Evolutionary conservation across 2,797 vertebrate species (phyloP), one percentile per base, ranked within the genome.

Genomic region (Sebastes iracundus): DNA sequence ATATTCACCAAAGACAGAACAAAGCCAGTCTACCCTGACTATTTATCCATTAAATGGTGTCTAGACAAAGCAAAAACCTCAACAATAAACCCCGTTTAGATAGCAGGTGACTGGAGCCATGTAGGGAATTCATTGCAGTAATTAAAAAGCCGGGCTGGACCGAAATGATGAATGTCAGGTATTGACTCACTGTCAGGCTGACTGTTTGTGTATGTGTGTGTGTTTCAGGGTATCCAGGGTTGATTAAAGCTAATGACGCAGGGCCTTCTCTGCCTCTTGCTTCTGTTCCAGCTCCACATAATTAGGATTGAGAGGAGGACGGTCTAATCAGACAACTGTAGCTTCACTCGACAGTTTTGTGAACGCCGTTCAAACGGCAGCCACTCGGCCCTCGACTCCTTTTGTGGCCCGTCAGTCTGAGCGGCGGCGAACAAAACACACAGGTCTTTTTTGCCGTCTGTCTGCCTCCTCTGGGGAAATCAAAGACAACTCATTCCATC

Each of bases 111-210:
- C 86, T 87, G 66, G 65, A 85, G 77, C 74, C 78, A 72, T 88
- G 85, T 72, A 77, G 76, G 72, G 87, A 93, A 93, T 96, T 94
- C 91, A 93, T 87, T 90, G 90, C 78, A 66, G 89, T 93, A 95
- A 95, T 95, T 94, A 95, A 95, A 95, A 92, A 85, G 86, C 69
- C 79, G 35, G 72, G 79, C 90, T 86, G 79, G 85, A 90, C 84
- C 77, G 68, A 88, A 93, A 93, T 95, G 90, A 95, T 93, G 90
- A 94, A 95, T 92, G 92, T 87, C 92, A 91, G 86, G 88, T 90
- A 94, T 91, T 94, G 93, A 94, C 84, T 86, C 66, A 82, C 82
- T 84, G 86, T 93, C 88, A 91, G 88, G 58, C 70, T 20, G 77
- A n/a, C 83, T 52, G 61, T 30, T 53, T 64, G 67, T 80, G 69